Base-by-base conservation (phyloP, 2,797 vertebrate genomes). In the Anguilla anguilla region DNA sequence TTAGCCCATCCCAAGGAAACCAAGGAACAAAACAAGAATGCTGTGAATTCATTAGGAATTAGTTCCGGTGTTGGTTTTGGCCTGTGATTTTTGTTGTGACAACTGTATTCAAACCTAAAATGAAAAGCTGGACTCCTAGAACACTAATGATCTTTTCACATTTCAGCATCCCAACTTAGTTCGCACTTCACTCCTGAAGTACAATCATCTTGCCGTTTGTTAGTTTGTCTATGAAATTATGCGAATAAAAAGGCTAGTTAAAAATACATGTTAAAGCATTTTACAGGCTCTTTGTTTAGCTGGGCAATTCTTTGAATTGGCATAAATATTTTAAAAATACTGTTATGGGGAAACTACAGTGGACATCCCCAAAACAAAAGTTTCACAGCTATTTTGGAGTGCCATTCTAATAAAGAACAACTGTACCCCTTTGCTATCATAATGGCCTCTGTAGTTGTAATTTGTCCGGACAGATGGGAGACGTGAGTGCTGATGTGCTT, bases 381-480 rank as follows among this genome's bases (percentile, higher is more conserved):
- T 82, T 51, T 25, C 55, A 61, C 57, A 9, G 35, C n/a, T 59
- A 59, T 61, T 28, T 64, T 35, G 6, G 57, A 61, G 35, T 39
- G 57, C 31, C 59, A 25, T 85, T 61, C 57, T 85, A 22, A 85
- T 85, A 61, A 85, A 84, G 84, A 85, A 74, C 69, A 19, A 72
- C 67, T 10, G 57, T 64, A 43, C 46, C 46, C 49, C 67, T 72
- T 7, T 53, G n/a, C 49, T 49, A 46, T 86, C 69, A 92, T 94
- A 94, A 93, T 93, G 92, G 94, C 94, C 93, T 92, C 94, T 93
- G 94, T 93, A 90, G 91, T 91, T 87, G 91, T 95, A 93, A 95
- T 96, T 94, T 95, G 94, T 95, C 93, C 92, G 93, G 94, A 95
- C 96, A 97, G 96, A 96, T 97, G 96, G 96, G 93, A 93, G 95